Conservation (phyloP, 2,113 vertebrate species). For the Onychostoma macrolepis region DNA sequence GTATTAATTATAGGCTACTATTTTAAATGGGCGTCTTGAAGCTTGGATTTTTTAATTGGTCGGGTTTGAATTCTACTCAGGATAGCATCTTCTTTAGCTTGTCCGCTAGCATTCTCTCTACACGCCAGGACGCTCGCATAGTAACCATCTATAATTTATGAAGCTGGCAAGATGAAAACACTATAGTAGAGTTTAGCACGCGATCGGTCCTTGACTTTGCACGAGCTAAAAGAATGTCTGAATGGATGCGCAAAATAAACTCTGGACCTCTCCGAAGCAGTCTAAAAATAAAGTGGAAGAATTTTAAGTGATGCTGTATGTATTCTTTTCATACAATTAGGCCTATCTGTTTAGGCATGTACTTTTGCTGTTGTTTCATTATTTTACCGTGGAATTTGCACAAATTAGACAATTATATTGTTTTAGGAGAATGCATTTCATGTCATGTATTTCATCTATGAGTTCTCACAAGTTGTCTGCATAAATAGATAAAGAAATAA, state of each 20-base stretch:
- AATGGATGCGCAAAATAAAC: not conserved
- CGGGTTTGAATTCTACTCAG: not conserved
- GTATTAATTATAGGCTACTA: not conserved
- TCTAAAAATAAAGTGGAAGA: not conserved
- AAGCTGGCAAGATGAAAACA: not conserved
- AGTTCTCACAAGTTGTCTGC: not conserved
- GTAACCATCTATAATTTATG: constrained; percentile 11
- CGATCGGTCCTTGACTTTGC: not conserved
- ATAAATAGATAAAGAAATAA: not conserved
- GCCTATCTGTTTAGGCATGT: not conserved
- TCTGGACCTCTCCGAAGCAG: not conserved
- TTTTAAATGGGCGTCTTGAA: not conserved
- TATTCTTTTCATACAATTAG: not conserved
- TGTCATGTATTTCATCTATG: not conserved
- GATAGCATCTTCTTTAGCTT: not conserved
- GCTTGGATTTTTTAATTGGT: not conserved
- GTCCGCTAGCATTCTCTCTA: not conserved
- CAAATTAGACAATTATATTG: not conserved
- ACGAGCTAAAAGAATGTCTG: not conserved
- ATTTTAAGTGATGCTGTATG: not conserved
- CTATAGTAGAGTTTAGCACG: constrained; percentile 12
- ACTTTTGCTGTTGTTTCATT: not conserved
- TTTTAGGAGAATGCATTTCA: not conserved
- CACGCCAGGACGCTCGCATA: not conserved
- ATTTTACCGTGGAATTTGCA: not conserved